Evolutionary conservation across 37 sponge, comb jelly and placozoan species (phyloP), one percentile per base, ranked within the genome.

Genomic region (Hormiphora californensis): DNA sequence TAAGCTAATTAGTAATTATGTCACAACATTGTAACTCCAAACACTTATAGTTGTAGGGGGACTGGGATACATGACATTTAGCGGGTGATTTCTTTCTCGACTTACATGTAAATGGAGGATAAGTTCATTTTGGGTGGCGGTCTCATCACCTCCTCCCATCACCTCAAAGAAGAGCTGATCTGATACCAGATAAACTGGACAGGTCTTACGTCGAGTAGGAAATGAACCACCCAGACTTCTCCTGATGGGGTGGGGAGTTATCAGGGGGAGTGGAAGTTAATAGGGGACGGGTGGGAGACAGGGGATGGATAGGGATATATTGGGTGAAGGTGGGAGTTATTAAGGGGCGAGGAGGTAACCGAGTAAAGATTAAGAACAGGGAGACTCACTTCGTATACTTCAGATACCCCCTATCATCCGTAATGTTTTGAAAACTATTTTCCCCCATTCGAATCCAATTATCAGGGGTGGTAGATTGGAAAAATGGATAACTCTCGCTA

Each of bases 131-230:
- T 73, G 35, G 15, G 81, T 73, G 35, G 39, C 25, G 28, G 40
- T 43, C 44, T 73, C 81, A 19, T 73, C 81, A 4, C 46, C 44
- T 46, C 27, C 27, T 41, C 81, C 81, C 39, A 36, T 32, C 25
- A 43, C 38, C 81, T 73, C 35, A 28, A 73, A 73, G 27, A 73
- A 73, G 30, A 73, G 81, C 4, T 73, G 81, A 19, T 73, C 81
- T 40, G 81, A 73, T n/a, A 73, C 81, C 43, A 73, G 46, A 19
- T 73, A 73, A 23, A 73, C 81, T 3, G 81, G 81, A 41, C 81
- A 73, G 1, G 81, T 73, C 9, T 28, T 27, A n/a, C 35, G 40
- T 40, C 81, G 9, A 1, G 3, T 73, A 0, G 81, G 81, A 15
- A 73, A 28, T 4, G n/a, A 4, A 28, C n/a, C 61, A 12, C n/a